Conservation (phyloP, 2,888 invertebrate species). For the Lepidocyrtoides sp. region DNA sequence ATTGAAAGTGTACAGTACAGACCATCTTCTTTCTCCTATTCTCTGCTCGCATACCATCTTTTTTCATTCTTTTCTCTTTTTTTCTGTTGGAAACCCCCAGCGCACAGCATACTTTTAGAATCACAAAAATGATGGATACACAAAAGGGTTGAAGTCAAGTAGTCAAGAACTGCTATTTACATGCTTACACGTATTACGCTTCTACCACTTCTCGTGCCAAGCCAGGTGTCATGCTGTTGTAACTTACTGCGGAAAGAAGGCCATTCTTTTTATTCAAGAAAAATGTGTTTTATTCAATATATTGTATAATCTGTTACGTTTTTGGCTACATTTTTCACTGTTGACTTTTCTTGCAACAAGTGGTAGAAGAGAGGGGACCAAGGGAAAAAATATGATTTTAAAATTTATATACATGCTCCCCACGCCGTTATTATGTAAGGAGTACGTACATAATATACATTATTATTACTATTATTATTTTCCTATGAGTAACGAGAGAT, state of each 20-base stretch:
- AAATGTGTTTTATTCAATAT: neutral
- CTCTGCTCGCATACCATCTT: neutral
- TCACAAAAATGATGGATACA: slow-evolving; percentile 1
- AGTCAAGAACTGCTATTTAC: slow-evolving; percentile 21
- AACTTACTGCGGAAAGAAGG: slow-evolving; percentile 24
- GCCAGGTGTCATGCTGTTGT: slow-evolving; percentile 46
- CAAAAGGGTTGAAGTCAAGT: slow-evolving; percentile 48
- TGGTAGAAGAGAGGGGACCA: neutral
- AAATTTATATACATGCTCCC: too few species aligned
- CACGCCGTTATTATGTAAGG: too few species aligned
- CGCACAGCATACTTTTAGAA: neutral
- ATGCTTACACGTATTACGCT: slow-evolving; percentile 18
- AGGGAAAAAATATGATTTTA: neutral
- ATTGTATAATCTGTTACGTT: slow-evolving; percentile 37
- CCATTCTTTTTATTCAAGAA: slow-evolving; percentile 2
- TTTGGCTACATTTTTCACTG: slow-evolving; percentile 20
- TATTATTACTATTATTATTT: neutral
- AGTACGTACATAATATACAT: neutral
- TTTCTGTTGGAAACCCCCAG: slow-evolving; percentile 30
- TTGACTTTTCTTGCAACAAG: slow-evolving; percentile 5
- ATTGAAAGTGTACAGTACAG: slow-evolving; percentile 36
- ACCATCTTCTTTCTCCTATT: neutral
- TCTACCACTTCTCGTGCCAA: slow-evolving; percentile 47
- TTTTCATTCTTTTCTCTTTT: neutral
- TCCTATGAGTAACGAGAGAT: neutral